Percentiles rank a stretch among this genome's conserved stretches.
phyloP scores from a whole-genome alignment of 2,888 invertebrate genomes.

The Pristionchus arcanus region DNA sequence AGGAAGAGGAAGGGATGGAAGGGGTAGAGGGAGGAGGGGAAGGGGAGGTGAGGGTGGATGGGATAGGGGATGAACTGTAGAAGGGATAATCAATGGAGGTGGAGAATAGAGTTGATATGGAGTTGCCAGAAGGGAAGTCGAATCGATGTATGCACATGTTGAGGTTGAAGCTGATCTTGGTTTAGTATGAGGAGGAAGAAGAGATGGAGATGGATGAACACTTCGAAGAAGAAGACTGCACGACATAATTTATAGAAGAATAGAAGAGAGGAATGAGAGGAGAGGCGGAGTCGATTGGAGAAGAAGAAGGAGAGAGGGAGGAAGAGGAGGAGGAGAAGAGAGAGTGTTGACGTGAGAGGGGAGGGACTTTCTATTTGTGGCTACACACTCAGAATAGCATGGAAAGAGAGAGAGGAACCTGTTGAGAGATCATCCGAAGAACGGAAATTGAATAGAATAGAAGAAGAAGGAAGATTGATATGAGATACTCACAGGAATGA shows the following conservation, averaged over 20 bases:
- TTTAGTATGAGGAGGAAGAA: not conserved
- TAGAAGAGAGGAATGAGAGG: not conserved
- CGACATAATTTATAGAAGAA: conserved; percentile 33
- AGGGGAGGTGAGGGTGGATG: conserved; percentile 24
- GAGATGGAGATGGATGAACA: conserved; percentile 42
- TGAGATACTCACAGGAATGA: not conserved
- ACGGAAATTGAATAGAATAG: not conserved
- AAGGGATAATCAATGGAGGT: conserved; percentile 15
- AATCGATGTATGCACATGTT: conserved; percentile 7
- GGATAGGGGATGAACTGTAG: too few species aligned
- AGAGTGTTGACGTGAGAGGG: conserved; percentile 36
- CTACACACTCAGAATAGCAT: conserved; percentile 7
- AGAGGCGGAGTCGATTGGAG: too few species aligned
- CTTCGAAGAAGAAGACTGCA: conserved; percentile 37
- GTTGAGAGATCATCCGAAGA: not conserved
- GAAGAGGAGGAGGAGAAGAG: not conserved
- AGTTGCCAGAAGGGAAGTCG: not conserved
- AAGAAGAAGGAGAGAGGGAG: not conserved
- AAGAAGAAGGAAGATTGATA: not conserved
- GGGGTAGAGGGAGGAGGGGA: not conserved
- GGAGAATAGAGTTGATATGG: conserved; percentile 27
- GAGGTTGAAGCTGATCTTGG: not conserved
- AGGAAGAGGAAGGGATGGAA: conserved; percentile 10
- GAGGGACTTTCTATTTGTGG: conserved; percentile 5
- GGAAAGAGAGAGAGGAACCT: not conserved